A percentile compares a stretch with the other conserved stretches of the same genome.
These are phyloP conservation scores for Paraplagusia blochii DNA, from an alignment of 2,113 vertebrate genomes.

Conservation along the genomic window DNA sequence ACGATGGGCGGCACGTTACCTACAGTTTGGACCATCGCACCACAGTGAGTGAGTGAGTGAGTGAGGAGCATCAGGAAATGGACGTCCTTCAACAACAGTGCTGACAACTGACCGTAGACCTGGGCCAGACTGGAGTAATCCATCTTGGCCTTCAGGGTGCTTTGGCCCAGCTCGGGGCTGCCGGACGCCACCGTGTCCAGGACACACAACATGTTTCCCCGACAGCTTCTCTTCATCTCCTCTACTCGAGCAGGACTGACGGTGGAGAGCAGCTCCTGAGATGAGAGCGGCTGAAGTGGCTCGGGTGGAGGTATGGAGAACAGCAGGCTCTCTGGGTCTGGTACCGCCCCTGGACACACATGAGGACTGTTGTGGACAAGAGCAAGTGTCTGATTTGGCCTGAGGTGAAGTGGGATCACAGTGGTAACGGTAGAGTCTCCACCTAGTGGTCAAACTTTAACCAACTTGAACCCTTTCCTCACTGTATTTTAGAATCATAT, in stretches of 20 bases:
- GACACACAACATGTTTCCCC: slow-evolving; percentile 65
- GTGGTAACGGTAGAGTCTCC: no score
- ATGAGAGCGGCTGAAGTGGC: slow-evolving; percentile 41
- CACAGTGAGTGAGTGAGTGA: slow-evolving; percentile 6
- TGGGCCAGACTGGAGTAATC: slow-evolving; percentile 47
- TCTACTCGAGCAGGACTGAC: slow-evolving; percentile 52
- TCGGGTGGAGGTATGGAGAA: slow-evolving; percentile 47
- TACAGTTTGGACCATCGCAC: slow-evolving; percentile 33
- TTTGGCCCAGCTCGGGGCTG: slow-evolving; percentile 59
- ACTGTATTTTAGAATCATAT: no score
- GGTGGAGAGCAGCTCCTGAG: slow-evolving; percentile 51
- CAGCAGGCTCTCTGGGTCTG: slow-evolving; percentile 77
- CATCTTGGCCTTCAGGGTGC: slow-evolving; percentile 58
- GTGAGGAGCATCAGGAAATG: neutral
- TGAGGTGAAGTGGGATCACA: no score
- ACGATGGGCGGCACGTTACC: slow-evolving; percentile 78
- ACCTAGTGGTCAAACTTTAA: no score
- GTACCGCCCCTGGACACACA: slow-evolving; percentile 74
- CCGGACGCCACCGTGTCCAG: slow-evolving; percentile 70
- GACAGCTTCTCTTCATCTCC: slow-evolving; percentile 61
- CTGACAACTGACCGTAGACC: slow-evolving; percentile 62
- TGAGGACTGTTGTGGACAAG: neutral
- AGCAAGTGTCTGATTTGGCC: no score
- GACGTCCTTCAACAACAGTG: neutral
- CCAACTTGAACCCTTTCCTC: no score